Evolutionary conservation across 2,888 invertebrate genomes (phyloP), one percentile per base, ranked within the genome.

Genomic region (Drosophila picticornis): DNA sequence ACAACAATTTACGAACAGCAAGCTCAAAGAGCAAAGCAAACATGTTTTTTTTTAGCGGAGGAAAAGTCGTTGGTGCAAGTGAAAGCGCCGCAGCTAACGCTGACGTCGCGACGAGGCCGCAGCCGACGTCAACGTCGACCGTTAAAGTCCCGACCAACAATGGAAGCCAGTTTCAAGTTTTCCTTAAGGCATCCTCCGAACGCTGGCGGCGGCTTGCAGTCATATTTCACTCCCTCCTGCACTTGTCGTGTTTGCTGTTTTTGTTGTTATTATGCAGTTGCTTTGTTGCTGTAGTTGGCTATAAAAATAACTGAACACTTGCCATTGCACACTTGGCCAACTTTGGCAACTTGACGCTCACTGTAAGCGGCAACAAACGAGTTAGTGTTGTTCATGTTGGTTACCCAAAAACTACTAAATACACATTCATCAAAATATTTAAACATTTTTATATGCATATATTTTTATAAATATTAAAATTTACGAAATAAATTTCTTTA

Each of bases 321-420:
- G 85, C 90, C 90, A 75, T 83, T 90, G 85, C 85, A 88, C 85
- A 88, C 90, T 85, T 90, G 90, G 90, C 90, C 90, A 85, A 90
- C 77, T 90, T 88, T 90, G 85, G 90, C 85, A 85, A 88, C 88
- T 84, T 80, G 83, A 85, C 83, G 90, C 73, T 82, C 62, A 64
- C 77, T 61, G 63, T 70, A 72, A 59, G 52, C 79, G 77, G 58
- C 81, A 78, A 63, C 73, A 85, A 83, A 83, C 88, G 72, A 83
- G 83, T 88, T 77, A 64, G 31, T 53, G 59, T 36, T 69, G 57
- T 43, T 57, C 38, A 27, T 57, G 57, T 69, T 40, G 31, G 38
- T 64, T 76, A 64, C 29, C 80, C 72, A 83, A 80, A 81, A 76
- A 40, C 50, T 51, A 58, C 38, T 7, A 38, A 50, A 6, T 10